A percentile compares a stretch with the other conserved stretches of the same genome.
These are phyloP conservation scores for Salvator merianae DNA, from an alignment of 2,113 vertebrate genomes.

Conservation along the genomic window DNA sequence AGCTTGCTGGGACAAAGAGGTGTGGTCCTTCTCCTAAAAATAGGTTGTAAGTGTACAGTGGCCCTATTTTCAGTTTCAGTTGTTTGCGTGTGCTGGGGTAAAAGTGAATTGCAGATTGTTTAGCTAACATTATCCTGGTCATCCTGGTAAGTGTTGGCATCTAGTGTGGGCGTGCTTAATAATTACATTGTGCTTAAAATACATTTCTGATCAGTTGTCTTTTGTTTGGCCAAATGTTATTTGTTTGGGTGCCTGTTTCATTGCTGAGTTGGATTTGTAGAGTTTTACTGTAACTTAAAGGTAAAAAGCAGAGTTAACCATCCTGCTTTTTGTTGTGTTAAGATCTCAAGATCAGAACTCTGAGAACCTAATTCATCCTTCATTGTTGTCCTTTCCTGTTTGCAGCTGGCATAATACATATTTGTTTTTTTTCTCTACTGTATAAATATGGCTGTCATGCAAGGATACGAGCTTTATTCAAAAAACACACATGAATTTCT, in stretches of 20 bases:
- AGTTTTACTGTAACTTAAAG: constrained; percentile 1
- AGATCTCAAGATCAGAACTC: constrained; percentile 28
- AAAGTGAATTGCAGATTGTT: neutral
- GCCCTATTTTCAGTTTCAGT: neutral
- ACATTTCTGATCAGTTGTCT: constrained; percentile 25
- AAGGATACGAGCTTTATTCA: accelerated
- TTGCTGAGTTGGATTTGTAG: neutral
- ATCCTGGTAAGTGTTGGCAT: constrained; percentile 37
- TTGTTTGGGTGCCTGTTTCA: neutral
- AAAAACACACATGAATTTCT: neutral
- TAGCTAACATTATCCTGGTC: neutral
- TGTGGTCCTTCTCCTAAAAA: neutral
- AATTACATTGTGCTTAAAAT: constrained; percentile 24
- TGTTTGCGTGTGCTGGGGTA: neutral
- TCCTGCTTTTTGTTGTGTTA: constrained; percentile 4
- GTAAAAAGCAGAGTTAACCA: neutral
- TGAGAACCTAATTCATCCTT: constrained; percentile 33
- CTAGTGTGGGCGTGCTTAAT: constrained; percentile 40
- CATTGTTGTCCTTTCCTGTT: constrained; percentile 20
- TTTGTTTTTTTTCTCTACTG: constrained; percentile 21
- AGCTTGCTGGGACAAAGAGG: neutral
- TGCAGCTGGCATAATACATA: neutral
- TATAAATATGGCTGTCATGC: neutral
- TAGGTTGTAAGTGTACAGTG: neutral
- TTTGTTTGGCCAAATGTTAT: constrained; percentile 17